phyloP scores from a whole-genome alignment of 2,113 vertebrate genomes.

The Ciconia maguari region DNA sequence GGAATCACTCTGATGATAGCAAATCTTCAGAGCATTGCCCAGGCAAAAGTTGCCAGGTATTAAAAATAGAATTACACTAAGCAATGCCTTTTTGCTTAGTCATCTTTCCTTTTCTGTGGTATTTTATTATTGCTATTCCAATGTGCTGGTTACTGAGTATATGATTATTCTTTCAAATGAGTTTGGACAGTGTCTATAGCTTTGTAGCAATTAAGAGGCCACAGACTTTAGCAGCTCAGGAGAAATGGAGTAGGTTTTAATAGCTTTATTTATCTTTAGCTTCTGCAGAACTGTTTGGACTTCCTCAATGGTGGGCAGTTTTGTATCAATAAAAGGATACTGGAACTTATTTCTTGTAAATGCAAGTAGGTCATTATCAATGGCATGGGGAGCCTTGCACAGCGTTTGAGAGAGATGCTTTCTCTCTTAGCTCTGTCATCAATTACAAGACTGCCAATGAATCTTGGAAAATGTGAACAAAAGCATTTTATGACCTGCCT shows the following conservation, averaged over 20 bases:
- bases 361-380: constrained; percentile 64
- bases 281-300: constrained; percentile 37
- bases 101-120: constrained; percentile 68
- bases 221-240: constrained; percentile 67
- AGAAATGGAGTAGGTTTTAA: constrained; percentile 64
- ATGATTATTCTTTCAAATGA: constrained; percentile 65
- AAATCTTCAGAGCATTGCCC: not conserved
- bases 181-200: constrained; percentile 63
- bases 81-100: constrained; percentile 20
- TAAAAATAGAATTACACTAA: constrained; percentile 22
- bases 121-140: constrained; percentile 64
- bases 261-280: constrained; percentile 70
- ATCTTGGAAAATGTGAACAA: constrained; percentile 58
- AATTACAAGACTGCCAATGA: constrained; percentile 54
- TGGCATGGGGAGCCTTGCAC: constrained; percentile 8
- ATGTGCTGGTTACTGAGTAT: constrained; percentile 53
- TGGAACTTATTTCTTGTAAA: constrained; percentile 68
- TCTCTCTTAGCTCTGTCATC: constrained; percentile 36
- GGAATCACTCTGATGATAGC: not conserved
- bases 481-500: constrained; percentile 41
- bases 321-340: constrained; percentile 69
- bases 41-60: not conserved
- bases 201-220: constrained; percentile 68
- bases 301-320: constrained; percentile 71
- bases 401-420: not conserved